Evolutionary conservation across 1,140 invertebrate genomes (phyloP).

Genomic region (Tetragnatha versicolor): DNA sequence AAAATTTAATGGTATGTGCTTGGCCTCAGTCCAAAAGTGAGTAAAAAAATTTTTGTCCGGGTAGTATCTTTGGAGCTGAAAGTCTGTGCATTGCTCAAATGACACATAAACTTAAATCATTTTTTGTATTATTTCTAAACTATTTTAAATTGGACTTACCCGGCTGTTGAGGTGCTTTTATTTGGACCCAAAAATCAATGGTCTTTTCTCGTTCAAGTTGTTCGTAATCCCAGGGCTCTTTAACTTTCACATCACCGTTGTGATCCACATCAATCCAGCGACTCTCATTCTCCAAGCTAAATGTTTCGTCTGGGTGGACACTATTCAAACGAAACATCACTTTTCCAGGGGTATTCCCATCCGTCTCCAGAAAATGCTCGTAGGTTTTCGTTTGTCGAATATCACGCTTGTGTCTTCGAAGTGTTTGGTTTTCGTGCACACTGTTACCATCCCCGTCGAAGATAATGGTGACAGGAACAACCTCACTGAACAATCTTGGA

Average conservation of each 20-base stretch:
- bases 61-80: too few species aligned
- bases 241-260: constrained; percentile 89
- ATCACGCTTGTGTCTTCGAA: constrained; percentile 67
- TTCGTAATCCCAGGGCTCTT: constrained; percentile 96
- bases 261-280: constrained; percentile 88
- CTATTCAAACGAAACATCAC: constrained; percentile 89
- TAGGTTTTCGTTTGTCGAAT: constrained; percentile 89
- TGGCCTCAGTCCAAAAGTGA: neutral
- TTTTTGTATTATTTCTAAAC: too few species aligned
- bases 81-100: too few species aligned
- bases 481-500: constrained; percentile 69
- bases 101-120: too few species aligned
- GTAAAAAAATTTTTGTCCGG: too few species aligned
- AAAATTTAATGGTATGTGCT: neutral
- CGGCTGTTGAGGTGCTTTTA: constrained; percentile 44
- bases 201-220: constrained; percentile 93
- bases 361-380: constrained; percentile 84
- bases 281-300: constrained; percentile 87
- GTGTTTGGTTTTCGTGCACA: neutral
- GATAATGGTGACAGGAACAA: constrained; percentile 57
- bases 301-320: constrained; percentile 88
- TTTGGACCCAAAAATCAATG: constrained; percentile 93
- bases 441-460: neutral
- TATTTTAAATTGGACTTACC: constrained; percentile 19
- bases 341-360: constrained; percentile 85